Evolutionary conservation across 2,888 invertebrate genomes (phyloP).

Genomic region (Anoplius nigerrimus): DNA sequence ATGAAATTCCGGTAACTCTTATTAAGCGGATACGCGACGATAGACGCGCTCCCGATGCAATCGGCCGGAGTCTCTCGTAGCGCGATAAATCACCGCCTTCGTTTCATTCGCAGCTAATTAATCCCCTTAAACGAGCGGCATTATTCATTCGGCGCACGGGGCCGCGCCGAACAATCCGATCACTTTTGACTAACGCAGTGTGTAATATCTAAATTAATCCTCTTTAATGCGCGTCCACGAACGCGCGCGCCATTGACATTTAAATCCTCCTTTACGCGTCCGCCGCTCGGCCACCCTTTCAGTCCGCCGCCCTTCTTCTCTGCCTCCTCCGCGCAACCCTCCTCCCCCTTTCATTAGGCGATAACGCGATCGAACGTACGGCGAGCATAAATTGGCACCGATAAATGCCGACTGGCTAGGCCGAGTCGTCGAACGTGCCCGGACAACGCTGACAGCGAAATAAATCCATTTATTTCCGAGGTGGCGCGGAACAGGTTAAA

Average conservation of each 20-base stretch:
- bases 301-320: background rate
- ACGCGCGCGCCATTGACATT: slow-evolving; percentile 22
- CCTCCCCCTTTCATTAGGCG: slow-evolving; percentile 1
- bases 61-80: slow-evolving; percentile 21
- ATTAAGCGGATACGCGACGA: too few species aligned
- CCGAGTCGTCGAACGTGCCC: too few species aligned
- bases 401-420: too few species aligned
- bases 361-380: slow-evolving; percentile 3
- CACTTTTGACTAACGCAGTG: slow-evolving; percentile 35
- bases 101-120: slow-evolving; percentile 23
- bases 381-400: too few species aligned
- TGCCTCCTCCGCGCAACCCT: background rate
- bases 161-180: slow-evolving; percentile 23
- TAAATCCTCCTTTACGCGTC: slow-evolving; percentile 19
- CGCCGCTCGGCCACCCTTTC: background rate
- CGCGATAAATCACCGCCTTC: background rate
- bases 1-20: too few species aligned
- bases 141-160: background rate
- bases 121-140: slow-evolving; percentile 38
- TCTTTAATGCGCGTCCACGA: slow-evolving; percentile 21
- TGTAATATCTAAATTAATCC: slow-evolving; percentile 37
- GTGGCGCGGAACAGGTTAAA: too few species aligned
- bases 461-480: too few species aligned
- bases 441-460: too few species aligned
- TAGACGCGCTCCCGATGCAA: too few species aligned